Base-by-base conservation (phyloP, 2,113 vertebrate species). In the Ramphastos sulfuratus region DNA sequence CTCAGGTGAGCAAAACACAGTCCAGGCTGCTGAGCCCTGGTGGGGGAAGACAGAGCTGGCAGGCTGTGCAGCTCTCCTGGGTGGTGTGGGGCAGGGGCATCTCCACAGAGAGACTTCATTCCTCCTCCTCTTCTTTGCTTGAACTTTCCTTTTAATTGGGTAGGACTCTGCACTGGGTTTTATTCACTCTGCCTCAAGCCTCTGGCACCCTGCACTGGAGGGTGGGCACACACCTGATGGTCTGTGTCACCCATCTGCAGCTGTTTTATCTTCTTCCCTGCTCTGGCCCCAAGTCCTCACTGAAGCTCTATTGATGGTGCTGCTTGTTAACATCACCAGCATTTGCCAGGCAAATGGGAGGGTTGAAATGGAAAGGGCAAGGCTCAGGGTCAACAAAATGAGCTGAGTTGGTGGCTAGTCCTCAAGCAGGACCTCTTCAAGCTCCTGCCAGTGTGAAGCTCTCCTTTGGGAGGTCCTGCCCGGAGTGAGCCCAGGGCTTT, bases 191-290 rank as follows among this genome's bases (percentile, higher is more conserved):
- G 20, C 30, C 60, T 13, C 20, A 28, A 81, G 48, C 52, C 14
- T 31, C 50, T 75, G 35, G 6, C 12, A 4, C 2, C 17, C 12
- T 15, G 30, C 14, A 60, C 27, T 17, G 44, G 54, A 50, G 33
- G 23, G 9, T 8, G 33, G 0, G 0, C 2, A 0, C 4, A 18
- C 5, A 7, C 28, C 28, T 79, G 33, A 18, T 6, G 19, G 28
- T 7, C 37, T 27, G 10, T n/a, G 7, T 39, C 21, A 20, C 12
- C 0, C 7, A 15, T 3, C 7, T 8, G 14, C 3, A 2, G 14
- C 37, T 61, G 10, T 7, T 30, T 58, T 39, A 27, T n/a, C 28
- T 73, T 8, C 1, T 76, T 44, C 70, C 30, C 24, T 77, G 44
- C 44, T 17, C 50, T 30, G 55, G 28, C 55, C 28, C 28, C 3